Base-by-base conservation (phyloP, 2,113 vertebrate species). In the Oriolus oriolus region DNA sequence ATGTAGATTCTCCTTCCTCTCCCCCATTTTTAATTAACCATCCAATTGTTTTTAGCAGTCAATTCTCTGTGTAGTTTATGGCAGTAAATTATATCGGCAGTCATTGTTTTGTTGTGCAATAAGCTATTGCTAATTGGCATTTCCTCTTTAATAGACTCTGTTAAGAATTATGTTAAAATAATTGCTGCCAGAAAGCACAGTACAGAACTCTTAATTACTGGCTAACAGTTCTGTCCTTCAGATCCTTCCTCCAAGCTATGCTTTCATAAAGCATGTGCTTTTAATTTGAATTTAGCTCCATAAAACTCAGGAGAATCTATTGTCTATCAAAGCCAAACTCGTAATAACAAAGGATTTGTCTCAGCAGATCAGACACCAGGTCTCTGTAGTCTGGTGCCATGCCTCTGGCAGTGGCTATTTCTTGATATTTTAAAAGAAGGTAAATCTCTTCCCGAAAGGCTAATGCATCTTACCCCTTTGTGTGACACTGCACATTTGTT, bases 121-220 rank as follows among this genome's bases (percentile, higher is more conserved):
- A 96, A 96, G 94, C 68, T 95, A 92, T 56, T 84, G 57, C 97
- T 97, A 96, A 96, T 97, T 96, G 91, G 66, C 70, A 94, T 95
- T 97, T 95, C 97, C 96, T 92, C 69, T 97, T 98, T 96, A 98
- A 96, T 96, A 96, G 94, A 95, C 96, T 97, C 90, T 91, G 92
- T 95, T 97, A 95, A 90, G 95, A 97, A 96, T 97, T 96, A 98
- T 97, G 97, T 91, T 96, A 97, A 95, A 97, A 97, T 97, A 97
- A 97, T 98, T 96, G 95, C 96, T 97, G 87, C 87, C 92, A 97
- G 93, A 97, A 97, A 79, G 94, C 86, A 64, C 79, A 94, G 93
- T 95, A 94, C 95, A 71, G 96, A 90, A 92, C 92, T 97, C 81
- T 97, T 97, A 97, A 98, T 97, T 98, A 95, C 94, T 96, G 94